A percentile compares a stretch with the other conserved stretches of the same genome.
Evolutionary conservation across 37 sponge, comb jelly and placozoan species (phyloP).

Genomic region (Aplysina aerophoba): DNA sequence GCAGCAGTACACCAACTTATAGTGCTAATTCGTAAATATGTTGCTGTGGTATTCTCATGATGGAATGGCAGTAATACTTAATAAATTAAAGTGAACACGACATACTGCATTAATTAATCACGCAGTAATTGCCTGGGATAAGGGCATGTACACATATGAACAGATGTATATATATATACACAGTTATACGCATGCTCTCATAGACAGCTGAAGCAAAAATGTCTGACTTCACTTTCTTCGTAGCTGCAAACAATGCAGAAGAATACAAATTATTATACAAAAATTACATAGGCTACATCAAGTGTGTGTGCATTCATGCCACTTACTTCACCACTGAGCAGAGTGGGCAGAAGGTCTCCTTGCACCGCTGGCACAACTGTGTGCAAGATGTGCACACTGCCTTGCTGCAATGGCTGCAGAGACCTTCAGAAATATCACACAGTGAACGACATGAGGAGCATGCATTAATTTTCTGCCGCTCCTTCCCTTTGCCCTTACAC

Average conservation of each 20-base stretch:
- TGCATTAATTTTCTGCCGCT: neutral
- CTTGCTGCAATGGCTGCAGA: constrained; percentile 46
- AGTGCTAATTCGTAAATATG: no score
- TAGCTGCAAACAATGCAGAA: neutral
- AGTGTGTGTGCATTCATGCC: no score
- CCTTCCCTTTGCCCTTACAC: neutral
- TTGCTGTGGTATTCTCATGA: no score
- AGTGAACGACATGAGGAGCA: neutral
- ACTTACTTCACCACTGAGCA: constrained; percentile 18
- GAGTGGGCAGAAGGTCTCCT: neutral
- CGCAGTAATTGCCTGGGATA: no score
- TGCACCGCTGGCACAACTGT: constrained; percentile 10
- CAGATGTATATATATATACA: no score
- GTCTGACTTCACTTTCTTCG: neutral
- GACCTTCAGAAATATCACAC: neutral
- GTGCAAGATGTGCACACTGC: constrained; percentile 29
- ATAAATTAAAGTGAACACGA: no score
- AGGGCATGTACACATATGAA: no score
- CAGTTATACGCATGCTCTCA: no score
- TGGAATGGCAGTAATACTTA: no score
- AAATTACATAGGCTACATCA: no score
- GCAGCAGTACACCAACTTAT: no score
- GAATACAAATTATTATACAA: neutral
- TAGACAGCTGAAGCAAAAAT: constrained; percentile 6
- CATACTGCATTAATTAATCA: no score